A percentile compares a stretch with the other conserved stretches of the same genome.
Evolutionary conservation across 1,140 invertebrate species (phyloP).

Genomic region (Proales similis): DNA sequence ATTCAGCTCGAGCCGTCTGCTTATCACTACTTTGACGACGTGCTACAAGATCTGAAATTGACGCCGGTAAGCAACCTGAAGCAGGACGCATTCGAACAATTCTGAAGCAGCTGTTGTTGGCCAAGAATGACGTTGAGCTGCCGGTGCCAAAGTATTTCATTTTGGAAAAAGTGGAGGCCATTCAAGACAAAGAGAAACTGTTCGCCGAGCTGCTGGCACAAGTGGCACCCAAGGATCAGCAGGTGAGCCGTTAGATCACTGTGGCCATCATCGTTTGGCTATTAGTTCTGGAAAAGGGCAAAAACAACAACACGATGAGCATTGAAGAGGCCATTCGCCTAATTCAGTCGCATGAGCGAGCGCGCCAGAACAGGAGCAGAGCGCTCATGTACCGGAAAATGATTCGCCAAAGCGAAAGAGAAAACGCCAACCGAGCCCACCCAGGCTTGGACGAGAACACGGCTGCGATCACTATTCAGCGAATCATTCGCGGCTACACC

Average conservation of each 20-base stretch:
- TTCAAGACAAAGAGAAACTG: slow-evolving; percentile 51
- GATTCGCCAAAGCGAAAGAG: slow-evolving; percentile 62
- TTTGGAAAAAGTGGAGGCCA: slow-evolving; percentile 46
- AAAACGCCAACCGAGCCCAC: slow-evolving; percentile 43
- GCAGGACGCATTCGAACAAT: background rate
- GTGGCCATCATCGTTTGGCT: background rate
- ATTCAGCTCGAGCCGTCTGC: slow-evolving; percentile 76
- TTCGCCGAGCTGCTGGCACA: slow-evolving; percentile 51
- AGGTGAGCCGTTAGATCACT: slow-evolving; percentile 44
- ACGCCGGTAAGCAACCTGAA: slow-evolving; percentile 58
- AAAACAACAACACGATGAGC: slow-evolving; percentile 58
- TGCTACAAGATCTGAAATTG: slow-evolving; percentile 59
- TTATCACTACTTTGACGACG: slow-evolving; percentile 74
- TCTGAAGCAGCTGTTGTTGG: slow-evolving; percentile 13
- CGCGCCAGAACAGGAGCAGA: slow-evolving; percentile 69
- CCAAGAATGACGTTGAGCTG: slow-evolving; percentile 55
- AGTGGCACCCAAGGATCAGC: slow-evolving; percentile 48
- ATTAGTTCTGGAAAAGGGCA: slow-evolving; percentile 40
- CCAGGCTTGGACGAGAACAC: slow-evolving; percentile 49
- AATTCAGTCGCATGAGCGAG: slow-evolving; percentile 80
- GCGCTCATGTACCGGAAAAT: slow-evolving; percentile 60
- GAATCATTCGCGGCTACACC: slow-evolving; percentile 48
- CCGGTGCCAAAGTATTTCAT: slow-evolving; percentile 56
- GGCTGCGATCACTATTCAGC: slow-evolving; percentile 51
- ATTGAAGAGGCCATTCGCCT: slow-evolving; percentile 73